A percentile compares a stretch with the other conserved stretches of the same genome.
Conservation (phyloP, 2,113 vertebrate species). For the Chlorodrepanis virens region DNA sequence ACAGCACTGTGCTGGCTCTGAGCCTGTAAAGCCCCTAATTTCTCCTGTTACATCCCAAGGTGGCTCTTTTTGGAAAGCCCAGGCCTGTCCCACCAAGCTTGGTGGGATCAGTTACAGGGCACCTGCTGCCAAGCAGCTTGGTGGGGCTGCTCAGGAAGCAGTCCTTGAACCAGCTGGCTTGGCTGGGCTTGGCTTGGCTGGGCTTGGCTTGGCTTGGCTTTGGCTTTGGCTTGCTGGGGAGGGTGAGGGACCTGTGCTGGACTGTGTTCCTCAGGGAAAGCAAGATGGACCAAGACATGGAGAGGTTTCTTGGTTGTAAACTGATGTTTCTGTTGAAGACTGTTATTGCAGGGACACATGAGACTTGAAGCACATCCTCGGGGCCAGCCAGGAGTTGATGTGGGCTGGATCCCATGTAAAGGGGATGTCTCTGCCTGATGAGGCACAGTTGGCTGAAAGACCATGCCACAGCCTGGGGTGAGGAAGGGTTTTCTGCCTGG, state of each 20-base stretch:
- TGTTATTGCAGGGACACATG: background rate
- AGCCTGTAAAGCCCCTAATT: constrained; percentile 21
- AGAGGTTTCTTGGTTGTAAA: background rate
- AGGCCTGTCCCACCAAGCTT: background rate
- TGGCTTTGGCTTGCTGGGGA: background rate
- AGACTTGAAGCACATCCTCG: too few relatives aligned
- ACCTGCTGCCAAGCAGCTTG: background rate
- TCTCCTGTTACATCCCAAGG: constrained; percentile 12
- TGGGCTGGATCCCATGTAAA: background rate
- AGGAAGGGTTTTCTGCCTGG: background rate
- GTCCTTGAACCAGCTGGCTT: background rate
- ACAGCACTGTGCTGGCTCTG: constrained; percentile 15
- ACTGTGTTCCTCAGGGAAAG: background rate
- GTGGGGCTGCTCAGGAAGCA: background rate
- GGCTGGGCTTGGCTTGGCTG: background rate
- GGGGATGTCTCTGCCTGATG: background rate
- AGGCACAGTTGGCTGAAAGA: background rate
- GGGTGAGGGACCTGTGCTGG: background rate
- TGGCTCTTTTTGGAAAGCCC: constrained; percentile 24
- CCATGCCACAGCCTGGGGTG: background rate
- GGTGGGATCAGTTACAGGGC: background rate
- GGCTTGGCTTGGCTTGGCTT: background rate
- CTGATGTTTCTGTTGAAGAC: background rate
- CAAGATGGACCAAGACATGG: background rate
- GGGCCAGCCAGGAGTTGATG: background rate